Evolutionary conservation across 2,113 vertebrate genomes (phyloP).

Genomic region (Pyrgilauda ruficollis): DNA sequence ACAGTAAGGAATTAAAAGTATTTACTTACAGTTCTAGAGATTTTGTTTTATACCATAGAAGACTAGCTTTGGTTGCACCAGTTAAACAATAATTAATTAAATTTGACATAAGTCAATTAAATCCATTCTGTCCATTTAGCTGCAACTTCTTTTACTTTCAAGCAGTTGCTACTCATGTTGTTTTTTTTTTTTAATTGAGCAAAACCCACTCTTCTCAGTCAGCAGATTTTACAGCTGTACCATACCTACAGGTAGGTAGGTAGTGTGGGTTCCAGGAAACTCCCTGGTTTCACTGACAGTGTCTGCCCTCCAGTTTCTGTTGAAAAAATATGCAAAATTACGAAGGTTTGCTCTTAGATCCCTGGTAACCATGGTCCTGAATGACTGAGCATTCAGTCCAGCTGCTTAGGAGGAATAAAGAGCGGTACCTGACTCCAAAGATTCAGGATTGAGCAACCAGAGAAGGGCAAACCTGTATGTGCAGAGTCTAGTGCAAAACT

Average conservation of each 20-base stretch:
- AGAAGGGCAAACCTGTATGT: not conserved
- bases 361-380: not conserved
- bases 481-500: not conserved
- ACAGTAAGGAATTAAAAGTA: not conserved
- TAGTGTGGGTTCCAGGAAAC: not conserved
- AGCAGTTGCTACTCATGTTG: not conserved
- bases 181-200: not conserved
- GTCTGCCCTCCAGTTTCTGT: not conserved
- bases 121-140: not conserved
- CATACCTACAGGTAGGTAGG: not conserved
- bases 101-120: not conserved
- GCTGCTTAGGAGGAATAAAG: not conserved
- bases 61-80: not conserved
- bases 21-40: not conserved
- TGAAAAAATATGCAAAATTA: not conserved
- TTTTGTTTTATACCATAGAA: not conserved
- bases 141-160: not conserved
- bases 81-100: constrained; percentile 6
- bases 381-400: not conserved
- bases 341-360: not conserved
- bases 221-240: not conserved
- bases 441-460: not conserved
- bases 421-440: not conserved
- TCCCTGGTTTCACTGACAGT: not conserved
- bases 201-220: not conserved